Base-by-base conservation (phyloP, 2,888 invertebrate species). In the Clusia tigrina region DNA sequence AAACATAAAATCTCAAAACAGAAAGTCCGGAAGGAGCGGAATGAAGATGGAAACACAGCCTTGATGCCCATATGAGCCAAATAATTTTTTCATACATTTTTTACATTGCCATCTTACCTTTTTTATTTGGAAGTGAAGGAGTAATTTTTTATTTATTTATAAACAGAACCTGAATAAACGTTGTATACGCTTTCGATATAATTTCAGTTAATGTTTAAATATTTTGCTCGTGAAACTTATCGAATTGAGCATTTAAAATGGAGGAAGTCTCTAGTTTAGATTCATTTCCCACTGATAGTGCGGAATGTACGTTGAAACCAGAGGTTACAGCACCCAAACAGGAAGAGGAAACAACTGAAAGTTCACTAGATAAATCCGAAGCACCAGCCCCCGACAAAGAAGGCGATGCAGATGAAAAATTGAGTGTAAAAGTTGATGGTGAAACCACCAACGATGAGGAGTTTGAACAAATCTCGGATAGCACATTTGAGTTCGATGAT, bases 231-330 rank as follows among this genome's bases (percentile, higher is more conserved):
- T 22, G 32, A 53, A 17, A 54, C 6, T 20, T 10, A 23, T 42
- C 48, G 23, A 2, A 52, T 20, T 9, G 54, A 46, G 10, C 57
- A 22, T 58, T 17, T 55, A 63, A 57, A 65, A 81, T 81, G 82
- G 81, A 82, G 65, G 81, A 81, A 72, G 77, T 81, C 71, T 78
- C 82, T 68, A 81, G 80, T 60, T 70, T 81, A 67, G 81, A 80
- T 68, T 81, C 81, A 17, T 79, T 78, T 68, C 71, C 67, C 57
- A 70, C 70, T 10, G 73, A 73, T 63, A 76, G 76, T 42, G 76
- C 72, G 1, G 80, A 80, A 57, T 74, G 78, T 51, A 74, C 70
- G 25, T 72, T 73, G 9, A 69, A 73, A 12, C 77, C 77, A 2
- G 78, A 78, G 62, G 73, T 79, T 2, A 74, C 74, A 65, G 71